phyloP scores from a whole-genome alignment of 2,888 invertebrate genomes.

The Nebria salina region DNA sequence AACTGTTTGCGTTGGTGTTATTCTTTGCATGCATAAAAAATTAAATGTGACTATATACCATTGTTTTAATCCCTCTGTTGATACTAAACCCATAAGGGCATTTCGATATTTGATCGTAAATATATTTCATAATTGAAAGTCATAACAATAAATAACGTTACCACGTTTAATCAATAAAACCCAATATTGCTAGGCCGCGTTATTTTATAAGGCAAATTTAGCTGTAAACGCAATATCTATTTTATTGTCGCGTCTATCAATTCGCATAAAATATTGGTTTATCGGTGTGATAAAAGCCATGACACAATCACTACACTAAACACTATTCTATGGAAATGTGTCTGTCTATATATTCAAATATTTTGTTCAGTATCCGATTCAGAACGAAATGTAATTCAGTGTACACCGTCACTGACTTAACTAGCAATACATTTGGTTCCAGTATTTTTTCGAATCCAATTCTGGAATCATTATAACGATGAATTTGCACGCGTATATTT shows the following conservation, averaged over 20 bases:
- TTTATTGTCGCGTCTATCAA: constrained; percentile 24
- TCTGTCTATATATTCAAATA: background rate
- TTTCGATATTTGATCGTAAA: constrained; percentile 28
- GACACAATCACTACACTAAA: constrained; percentile 18
- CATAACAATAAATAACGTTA: constrained; percentile 33
- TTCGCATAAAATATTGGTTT: constrained; percentile 41
- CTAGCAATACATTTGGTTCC: background rate
- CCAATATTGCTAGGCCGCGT: constrained; percentile 25
- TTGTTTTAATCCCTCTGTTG: background rate
- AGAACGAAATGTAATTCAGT: background rate
- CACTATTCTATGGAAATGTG: background rate
- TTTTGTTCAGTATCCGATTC: background rate
- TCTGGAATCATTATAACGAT: background rate
- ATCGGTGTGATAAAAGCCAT: constrained; percentile 35
- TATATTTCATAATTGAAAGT: constrained; percentile 30
- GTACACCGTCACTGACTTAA: too few relatives aligned
- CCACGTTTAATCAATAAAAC: constrained; percentile 38
- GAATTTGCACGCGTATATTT: background rate
- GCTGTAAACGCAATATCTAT: background rate
- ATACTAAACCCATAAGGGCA: background rate
- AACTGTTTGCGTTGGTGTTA: too few relatives aligned
- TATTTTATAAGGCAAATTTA: constrained; percentile 30
- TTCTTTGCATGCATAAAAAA: background rate
- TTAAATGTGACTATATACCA: background rate
- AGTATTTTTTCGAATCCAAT: background rate